Evolutionary conservation across 2,888 invertebrate genomes (phyloP), one percentile per base, ranked within the genome.

Genomic region (Gnatocerus cornutus): DNA sequence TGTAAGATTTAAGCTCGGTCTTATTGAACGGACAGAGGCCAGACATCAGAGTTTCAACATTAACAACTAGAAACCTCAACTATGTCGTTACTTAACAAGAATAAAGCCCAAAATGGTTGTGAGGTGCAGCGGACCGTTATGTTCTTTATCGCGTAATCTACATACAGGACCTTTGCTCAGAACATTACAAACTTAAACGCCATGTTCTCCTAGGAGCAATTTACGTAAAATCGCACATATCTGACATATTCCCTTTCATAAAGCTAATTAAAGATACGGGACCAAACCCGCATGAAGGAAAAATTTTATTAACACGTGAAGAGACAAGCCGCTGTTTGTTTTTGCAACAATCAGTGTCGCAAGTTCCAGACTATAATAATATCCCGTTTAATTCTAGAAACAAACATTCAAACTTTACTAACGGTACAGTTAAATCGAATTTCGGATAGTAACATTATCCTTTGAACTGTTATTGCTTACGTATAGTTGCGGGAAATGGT

Each of bases 131-230:
- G 79, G 78, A 84, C 80, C 84, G 82, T 83, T 81, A 77, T 81
- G 81, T 83, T 83, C 83, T 83, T 83, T 84, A 83, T 83, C 83
- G 78, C 77, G 81, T 82, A 84, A 83, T 84, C 84, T 84, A 81
- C 79, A 80, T 80, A 79, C 78, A 72, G 71, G 71, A 73, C 73
- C 69, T 69, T 69, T 66, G 68, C 72, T 71, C 66, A 55, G 64
- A 63, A 71, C 73, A 73, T 73, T 71, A 71, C 39, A 53, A 73
- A 73, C 71, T 73, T 73, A 68, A 66, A 59, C 52, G 68, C 68
- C 43, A 63, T 53, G 64, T 71, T 72, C 71, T 61, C 68, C 61
- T 59, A 68, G 64, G 68, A 59, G 52, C 62, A 71, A 64, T 71
- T 68, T 66, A 71, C 71, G 41, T 65, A 66, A 71, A 73, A 68